Conservation (phyloP, 2,797 vertebrate species). For the Myotis vivesi region DNA sequence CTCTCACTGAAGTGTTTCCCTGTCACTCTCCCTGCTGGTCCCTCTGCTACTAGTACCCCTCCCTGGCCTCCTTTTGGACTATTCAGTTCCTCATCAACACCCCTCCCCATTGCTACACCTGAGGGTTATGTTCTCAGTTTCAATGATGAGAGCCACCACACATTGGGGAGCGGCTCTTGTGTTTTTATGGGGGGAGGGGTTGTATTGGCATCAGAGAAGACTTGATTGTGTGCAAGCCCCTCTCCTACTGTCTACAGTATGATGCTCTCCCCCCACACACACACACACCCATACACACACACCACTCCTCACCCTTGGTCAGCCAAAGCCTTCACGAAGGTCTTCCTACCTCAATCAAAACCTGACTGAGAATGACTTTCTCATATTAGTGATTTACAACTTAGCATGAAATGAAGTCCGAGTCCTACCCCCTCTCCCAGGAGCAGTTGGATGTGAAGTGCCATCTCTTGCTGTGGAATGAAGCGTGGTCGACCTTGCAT, state of each 20-base stretch:
- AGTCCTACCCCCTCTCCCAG: not conserved
- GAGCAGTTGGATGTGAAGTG: not conserved
- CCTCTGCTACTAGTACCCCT: not conserved
- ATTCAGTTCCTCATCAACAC: not conserved
- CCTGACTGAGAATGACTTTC: not conserved
- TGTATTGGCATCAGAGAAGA: not conserved
- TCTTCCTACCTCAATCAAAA: not conserved
- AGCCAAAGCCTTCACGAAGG: not conserved
- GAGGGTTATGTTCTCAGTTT: slow-evolving; percentile 17
- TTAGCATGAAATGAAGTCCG: not conserved
- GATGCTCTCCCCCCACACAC: not conserved
- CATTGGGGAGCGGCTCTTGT: not conserved
- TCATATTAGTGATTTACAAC: not conserved
- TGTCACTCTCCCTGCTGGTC: not conserved
- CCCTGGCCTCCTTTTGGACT: not conserved
- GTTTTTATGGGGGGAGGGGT: not conserved
- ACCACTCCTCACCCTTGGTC: not conserved
- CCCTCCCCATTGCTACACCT: not conserved
- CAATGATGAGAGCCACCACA: not conserved
- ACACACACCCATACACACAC: too few species aligned
- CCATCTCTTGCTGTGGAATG: not conserved
- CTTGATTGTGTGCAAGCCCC: not conserved
- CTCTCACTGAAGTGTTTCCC: not conserved
- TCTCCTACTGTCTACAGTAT: not conserved
- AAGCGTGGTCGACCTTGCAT: not conserved